A percentile compares a stretch with the other conserved stretches of the same genome.
Conservation (phyloP, 1,140 invertebrate genomes). For the Eriosoma lanigerum region DNA sequence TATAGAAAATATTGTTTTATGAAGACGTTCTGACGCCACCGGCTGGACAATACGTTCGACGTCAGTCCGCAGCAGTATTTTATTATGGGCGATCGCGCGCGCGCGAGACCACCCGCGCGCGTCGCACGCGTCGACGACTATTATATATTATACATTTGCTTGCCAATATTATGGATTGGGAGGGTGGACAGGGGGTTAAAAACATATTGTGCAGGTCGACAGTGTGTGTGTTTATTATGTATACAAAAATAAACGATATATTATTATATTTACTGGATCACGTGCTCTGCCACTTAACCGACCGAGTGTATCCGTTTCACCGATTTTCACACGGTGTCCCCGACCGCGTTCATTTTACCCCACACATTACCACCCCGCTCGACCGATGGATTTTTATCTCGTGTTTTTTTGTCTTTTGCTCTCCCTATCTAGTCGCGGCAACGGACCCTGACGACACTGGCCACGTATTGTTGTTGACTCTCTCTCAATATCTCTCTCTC, state of each 20-base stretch:
- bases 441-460: slow-evolving; percentile 14
- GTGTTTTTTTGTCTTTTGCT: not conserved
- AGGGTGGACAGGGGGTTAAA: not conserved
- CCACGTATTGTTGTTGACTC: slow-evolving; percentile 7
- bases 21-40: slow-evolving; percentile 1
- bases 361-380: not conserved
- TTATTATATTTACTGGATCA: slow-evolving; percentile 42
- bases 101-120: slow-evolving; percentile 8
- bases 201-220: slow-evolving; percentile 49
- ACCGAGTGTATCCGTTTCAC: slow-evolving; percentile 48
- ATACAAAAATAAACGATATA: slow-evolving; percentile 50
- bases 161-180: not conserved
- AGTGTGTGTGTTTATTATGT: slow-evolving; percentile 1
- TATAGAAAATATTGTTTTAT: too few species aligned
- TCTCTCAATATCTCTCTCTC: not conserved
- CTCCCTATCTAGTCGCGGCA: not conserved
- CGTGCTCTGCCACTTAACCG: slow-evolving; percentile 46
- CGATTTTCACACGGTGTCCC: slow-evolving; percentile 44
- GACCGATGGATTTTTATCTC: not conserved
- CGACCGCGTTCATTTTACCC: too few species aligned
- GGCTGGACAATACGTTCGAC: not conserved
- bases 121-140: slow-evolving; percentile 22
- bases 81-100: slow-evolving; percentile 10
- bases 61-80: not conserved
- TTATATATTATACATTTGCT: not conserved